These are phyloP conservation scores for Artemisiospiza belli DNA, from an alignment of 2,113 vertebrate species.

Conservation along the genomic window DNA sequence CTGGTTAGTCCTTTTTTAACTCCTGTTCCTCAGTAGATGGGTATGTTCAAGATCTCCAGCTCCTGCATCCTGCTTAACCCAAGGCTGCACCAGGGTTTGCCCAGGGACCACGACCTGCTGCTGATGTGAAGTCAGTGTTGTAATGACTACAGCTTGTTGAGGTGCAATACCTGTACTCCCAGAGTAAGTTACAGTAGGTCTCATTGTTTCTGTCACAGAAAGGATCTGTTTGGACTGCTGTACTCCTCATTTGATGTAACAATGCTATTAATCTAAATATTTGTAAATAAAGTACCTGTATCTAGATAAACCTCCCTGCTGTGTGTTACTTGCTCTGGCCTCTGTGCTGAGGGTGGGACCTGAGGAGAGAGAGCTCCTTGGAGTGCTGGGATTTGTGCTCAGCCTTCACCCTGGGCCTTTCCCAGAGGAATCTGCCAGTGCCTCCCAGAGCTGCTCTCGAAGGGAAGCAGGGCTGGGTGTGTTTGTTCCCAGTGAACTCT, in stretches of 20 bases:
- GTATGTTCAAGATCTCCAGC: conserved; percentile 56
- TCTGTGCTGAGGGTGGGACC: background rate
- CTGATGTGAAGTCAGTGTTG: conserved; percentile 40
- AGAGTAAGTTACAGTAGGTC: conserved; percentile 72
- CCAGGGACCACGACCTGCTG: conserved; percentile 83
- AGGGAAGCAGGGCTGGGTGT: background rate
- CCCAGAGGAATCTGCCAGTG: background rate
- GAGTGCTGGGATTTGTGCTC: background rate
- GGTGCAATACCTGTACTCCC: conserved; percentile 71
- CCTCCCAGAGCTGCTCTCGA: background rate
- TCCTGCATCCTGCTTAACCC: conserved; percentile 66
- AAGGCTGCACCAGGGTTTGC: conserved; percentile 69
- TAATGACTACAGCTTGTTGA: conserved; percentile 51
- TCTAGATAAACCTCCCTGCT: conserved; percentile 74
- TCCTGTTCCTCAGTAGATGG: conserved; percentile 62
- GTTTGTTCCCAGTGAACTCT: background rate
- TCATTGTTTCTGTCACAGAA: conserved; percentile 78
- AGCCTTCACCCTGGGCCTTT: background rate
- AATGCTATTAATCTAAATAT: conserved; percentile 91
- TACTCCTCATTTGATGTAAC: conserved; percentile 86
- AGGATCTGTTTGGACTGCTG: conserved; percentile 81
- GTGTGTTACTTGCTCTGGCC: conserved; percentile 6
- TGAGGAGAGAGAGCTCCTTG: background rate
- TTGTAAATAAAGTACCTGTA: conserved; percentile 93
- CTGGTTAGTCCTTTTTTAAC: conserved; percentile 66